Base-by-base conservation (phyloP, 2,797 vertebrate genomes). In the Enteromius fasciolatus region DNA sequence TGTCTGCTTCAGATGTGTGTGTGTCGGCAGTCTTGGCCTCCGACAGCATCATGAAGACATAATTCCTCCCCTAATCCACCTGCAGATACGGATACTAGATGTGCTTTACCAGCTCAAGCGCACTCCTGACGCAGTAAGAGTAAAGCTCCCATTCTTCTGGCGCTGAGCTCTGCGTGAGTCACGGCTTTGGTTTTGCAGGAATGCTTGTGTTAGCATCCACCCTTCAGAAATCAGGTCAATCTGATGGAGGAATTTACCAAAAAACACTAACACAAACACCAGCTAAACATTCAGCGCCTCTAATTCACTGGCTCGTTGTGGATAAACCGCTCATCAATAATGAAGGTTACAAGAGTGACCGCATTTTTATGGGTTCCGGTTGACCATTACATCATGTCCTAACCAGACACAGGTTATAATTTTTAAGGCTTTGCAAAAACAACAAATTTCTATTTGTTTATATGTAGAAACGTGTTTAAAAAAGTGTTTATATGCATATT, bases 41-140 rank as follows among this genome's bases (percentile, higher is more conserved):
- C 82, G 87, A 86, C 89, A 81, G 86, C 88, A 61, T 87, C 73
- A 76, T 92, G 88, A 92, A 88, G 80, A 86, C 84, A 86, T 93
- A 93, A 94, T 91, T 93, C 92, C 86, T 81, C 82, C 81, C 82
- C 84, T 92, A 93, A 93, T 92, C 93, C 90, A 69, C 50, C 78
- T 79, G 63, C 84, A 85, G 87, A 31, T 78, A 88, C 86, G 89
- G 86, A 91, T 89, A 90, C 83, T 48, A 76, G 44, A 52, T 41
- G 61, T 36, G 73, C 50, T 69, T 72, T 44, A 72, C 70, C 5
- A n/a, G 12, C 36, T 74, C 54, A 50, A 72, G 44, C 23, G 20
- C 73, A 68, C 48, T 48, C 23, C 18, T 81, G 54, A 73, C 1
- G 4, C 1, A 20, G 11, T 36, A 12, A n/a, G 20, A 25, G 28